Evolutionary conservation across 2,797 vertebrate genomes (phyloP).

Genomic region (Danio choprae): DNA sequence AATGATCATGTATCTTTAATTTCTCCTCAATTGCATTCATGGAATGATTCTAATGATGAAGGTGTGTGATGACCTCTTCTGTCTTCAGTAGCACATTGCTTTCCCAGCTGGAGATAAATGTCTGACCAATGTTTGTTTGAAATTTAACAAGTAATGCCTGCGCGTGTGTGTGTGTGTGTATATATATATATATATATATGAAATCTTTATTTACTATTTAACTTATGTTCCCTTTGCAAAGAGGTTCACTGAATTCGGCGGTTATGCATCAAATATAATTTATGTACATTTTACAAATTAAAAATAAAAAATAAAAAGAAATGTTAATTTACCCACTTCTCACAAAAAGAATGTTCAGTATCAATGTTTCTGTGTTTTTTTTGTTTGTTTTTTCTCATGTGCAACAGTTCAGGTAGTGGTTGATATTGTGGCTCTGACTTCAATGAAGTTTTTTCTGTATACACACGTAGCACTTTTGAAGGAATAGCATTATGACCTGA

Average conservation of each 20-base stretch:
- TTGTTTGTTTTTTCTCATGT: slow-evolving; percentile 62
- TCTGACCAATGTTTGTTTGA: slow-evolving; percentile 80
- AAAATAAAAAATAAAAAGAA: slow-evolving; percentile 69
- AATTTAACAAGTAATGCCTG: slow-evolving; percentile 80
- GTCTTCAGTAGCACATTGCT: slow-evolving; percentile 83
- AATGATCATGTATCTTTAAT: slow-evolving; percentile 63
- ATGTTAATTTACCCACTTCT: slow-evolving; percentile 76
- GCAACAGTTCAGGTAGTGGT: slow-evolving; percentile 14
- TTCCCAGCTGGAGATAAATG: slow-evolving; percentile 76
- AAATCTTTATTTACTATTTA: slow-evolving; percentile 64
- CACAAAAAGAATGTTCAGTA: slow-evolving; percentile 73
- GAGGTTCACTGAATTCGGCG: slow-evolving; percentile 76
- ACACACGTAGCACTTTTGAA: slow-evolving; percentile 24
- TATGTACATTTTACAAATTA: slow-evolving; percentile 85
- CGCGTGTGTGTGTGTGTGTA: not conserved
- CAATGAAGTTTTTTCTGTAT: slow-evolving; percentile 33
- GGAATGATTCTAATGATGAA: slow-evolving; percentile 73
- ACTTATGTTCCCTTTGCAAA: slow-evolving; percentile 71
- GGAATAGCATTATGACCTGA: slow-evolving; percentile 7
- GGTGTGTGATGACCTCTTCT: slow-evolving; percentile 75
- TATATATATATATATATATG: too few species aligned
- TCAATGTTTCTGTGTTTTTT: slow-evolving; percentile 60
- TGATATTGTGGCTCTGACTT: slow-evolving; percentile 32
- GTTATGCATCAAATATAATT: slow-evolving; percentile 82
- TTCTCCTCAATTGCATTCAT: slow-evolving; percentile 71